Conservation (phyloP, 1,140 invertebrate genomes). For the Adelges cooleyi region DNA sequence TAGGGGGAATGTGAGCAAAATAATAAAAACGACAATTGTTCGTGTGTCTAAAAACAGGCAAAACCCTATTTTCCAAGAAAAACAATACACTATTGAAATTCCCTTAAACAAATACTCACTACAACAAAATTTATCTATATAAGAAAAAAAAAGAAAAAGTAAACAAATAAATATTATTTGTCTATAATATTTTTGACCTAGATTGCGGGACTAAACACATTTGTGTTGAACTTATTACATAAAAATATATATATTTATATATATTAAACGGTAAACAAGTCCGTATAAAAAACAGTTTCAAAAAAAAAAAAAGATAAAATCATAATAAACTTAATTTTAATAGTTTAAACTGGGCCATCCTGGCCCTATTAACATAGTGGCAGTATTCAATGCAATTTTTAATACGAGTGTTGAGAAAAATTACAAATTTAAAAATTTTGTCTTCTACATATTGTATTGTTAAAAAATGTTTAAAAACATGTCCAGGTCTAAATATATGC, state of each 20-base stretch:
- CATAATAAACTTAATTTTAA: constrained; percentile 7
- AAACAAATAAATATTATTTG: constrained; percentile 21
- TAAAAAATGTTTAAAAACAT: no score
- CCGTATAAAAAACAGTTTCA: neutral
- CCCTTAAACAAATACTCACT: constrained; percentile 18
- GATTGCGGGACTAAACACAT: constrained; percentile 5
- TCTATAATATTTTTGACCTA: constrained; percentile 19
- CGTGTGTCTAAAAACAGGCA: constrained; percentile 8
- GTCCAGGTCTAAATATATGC: no score
- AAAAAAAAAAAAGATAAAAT: constrained; percentile 8
- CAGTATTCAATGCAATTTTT: constrained; percentile 8
- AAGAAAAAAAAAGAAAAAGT: constrained; percentile 20
- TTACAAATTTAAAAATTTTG: neutral
- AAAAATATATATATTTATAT: neutral
- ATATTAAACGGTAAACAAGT: neutral
- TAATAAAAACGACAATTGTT: constrained; percentile 12
- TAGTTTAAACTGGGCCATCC: neutral
- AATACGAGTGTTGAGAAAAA: neutral
- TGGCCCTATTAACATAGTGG: constrained; percentile 11
- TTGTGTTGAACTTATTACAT: neutral
- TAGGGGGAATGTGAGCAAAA: constrained; percentile 24
- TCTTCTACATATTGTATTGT: no score
- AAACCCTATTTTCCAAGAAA: constrained; percentile 2
- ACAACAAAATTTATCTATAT: constrained; percentile 27
- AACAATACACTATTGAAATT: constrained; percentile 11